phyloP scores from a whole-genome alignment of 2,113 vertebrate species.

The Ceyx margarethae region DNA sequence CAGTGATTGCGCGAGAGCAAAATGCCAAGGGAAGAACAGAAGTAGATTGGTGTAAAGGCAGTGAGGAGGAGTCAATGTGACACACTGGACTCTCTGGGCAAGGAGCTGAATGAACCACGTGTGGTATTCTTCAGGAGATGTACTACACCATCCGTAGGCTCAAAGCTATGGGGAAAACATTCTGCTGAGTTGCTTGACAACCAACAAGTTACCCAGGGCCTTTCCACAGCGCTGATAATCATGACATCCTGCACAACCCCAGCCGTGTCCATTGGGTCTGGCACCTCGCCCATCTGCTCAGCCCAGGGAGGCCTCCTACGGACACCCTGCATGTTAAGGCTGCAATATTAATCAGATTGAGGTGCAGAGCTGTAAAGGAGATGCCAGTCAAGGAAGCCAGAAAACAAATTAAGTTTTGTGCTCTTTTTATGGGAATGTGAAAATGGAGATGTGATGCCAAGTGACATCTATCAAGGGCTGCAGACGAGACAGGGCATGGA shows the following conservation, averaged over 20 bases:
- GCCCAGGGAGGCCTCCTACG: neutral
- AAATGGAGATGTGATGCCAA: constrained; percentile 14
- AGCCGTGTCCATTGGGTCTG: neutral
- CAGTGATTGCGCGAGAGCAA: neutral
- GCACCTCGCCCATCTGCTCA: neutral
- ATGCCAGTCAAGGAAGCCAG: neutral
- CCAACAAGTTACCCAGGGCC: neutral
- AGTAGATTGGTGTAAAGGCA: neutral
- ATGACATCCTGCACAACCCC: neutral
- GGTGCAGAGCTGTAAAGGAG: neutral
- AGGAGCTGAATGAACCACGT: neutral
- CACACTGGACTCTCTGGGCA: neutral
- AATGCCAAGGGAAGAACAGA: neutral
- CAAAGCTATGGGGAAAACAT: neutral
- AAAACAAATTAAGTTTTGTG: neutral
- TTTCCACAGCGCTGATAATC: neutral
- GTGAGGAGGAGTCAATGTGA: neutral
- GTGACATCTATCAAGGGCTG: neutral
- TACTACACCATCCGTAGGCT: neutral
- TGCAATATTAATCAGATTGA: neutral
- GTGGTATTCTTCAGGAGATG: neutral
- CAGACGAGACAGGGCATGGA: neutral
- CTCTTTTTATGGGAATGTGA: neutral
- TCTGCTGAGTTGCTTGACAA: neutral
- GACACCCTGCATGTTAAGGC: neutral